phyloP scores from a whole-genome alignment of 2,113 vertebrate species.

The Haemorhous mexicanus region DNA sequence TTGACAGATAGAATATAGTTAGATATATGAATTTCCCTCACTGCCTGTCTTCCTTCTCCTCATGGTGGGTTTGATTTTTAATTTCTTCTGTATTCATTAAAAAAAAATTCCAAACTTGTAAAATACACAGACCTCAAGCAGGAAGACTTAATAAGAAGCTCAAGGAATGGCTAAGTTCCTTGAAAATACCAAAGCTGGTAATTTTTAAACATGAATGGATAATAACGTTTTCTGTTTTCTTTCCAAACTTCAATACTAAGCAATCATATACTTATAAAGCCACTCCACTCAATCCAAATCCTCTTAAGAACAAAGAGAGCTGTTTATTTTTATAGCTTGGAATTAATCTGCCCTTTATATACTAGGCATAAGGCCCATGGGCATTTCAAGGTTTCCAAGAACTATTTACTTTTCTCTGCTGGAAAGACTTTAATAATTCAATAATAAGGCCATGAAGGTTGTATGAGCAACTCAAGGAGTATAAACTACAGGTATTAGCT shows the following conservation, averaged over 20 bases:
- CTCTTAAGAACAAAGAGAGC: conserved; percentile 44
- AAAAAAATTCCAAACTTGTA: neutral
- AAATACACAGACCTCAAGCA: neutral
- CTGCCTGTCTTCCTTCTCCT: neutral
- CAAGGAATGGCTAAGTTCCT: neutral
- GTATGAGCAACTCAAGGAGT: neutral
- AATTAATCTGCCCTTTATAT: conserved; percentile 27
- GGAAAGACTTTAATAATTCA: neutral
- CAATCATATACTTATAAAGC: conserved; percentile 27
- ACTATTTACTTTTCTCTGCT: neutral
- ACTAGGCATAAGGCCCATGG: neutral
- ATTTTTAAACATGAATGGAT: neutral
- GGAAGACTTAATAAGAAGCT: neutral
- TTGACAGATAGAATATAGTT: neutral
- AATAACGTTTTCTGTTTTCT: neutral
- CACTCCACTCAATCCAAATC: conserved; percentile 41
- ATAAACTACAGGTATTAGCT: neutral
- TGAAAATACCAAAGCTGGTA: neutral
- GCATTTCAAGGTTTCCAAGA: neutral
- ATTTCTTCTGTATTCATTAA: neutral
- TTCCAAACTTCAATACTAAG: conserved; percentile 4
- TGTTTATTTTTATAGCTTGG: conserved; percentile 29
- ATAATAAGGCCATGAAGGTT: neutral
- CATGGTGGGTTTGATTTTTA: neutral
- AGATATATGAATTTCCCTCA: neutral